These are phyloP conservation scores for Sesia bembeciformis DNA, from an alignment of 2,888 invertebrate genomes.

Conservation along the genomic window DNA sequence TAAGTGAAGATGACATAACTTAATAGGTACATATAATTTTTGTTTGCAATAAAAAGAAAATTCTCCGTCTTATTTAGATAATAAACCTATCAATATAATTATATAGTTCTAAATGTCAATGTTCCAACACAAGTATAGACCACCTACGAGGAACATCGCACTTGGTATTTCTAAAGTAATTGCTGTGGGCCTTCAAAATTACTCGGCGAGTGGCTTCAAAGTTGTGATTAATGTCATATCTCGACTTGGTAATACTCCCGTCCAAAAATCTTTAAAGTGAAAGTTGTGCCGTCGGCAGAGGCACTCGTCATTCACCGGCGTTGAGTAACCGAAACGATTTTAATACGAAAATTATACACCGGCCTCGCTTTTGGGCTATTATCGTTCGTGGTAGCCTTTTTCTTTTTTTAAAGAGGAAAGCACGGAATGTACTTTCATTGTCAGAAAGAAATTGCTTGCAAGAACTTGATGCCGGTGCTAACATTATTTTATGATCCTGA, in stretches of 20 bases:
- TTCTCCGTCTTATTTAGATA: no score
- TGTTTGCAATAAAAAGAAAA: no score
- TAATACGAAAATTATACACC: constrained; percentile 40
- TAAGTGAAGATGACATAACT: no score
- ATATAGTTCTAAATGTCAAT: background rate
- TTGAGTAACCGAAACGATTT: constrained; percentile 57
- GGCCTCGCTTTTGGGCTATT: background rate
- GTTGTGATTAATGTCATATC: constrained; percentile 20
- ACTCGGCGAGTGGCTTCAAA: constrained; percentile 5
- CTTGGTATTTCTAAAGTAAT: background rate
- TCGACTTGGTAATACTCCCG: constrained; percentile 24
- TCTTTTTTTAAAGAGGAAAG: background rate
- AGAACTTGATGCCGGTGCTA: no score
- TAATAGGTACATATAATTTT: no score
- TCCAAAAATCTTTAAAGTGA: constrained; percentile 65
- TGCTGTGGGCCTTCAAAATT: constrained; percentile 1
- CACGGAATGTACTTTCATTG: no score
- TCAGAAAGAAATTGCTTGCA: no score
- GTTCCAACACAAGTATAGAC: background rate
- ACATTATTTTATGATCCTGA: no score
- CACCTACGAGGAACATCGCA: background rate
- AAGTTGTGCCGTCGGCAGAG: constrained; percentile 54
- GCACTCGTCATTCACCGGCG: constrained; percentile 49
- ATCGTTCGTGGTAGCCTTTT: background rate
- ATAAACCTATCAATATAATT: no score